Conservation (phyloP, 2,888 invertebrate species). For the Cantharis rustica region DNA sequence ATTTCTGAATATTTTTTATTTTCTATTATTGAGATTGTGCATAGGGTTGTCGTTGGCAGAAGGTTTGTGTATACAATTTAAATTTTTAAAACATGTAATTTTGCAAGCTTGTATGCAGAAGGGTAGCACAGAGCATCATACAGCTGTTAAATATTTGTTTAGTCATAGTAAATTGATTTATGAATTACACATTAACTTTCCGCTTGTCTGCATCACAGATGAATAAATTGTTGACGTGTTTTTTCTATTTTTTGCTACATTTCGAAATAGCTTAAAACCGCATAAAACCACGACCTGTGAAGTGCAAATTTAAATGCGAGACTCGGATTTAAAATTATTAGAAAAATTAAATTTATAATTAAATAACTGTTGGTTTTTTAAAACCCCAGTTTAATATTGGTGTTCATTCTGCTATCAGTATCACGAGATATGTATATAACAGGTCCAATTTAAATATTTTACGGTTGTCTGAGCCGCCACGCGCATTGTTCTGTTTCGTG, state of each 20-base stretch:
- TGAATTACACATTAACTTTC: slow-evolving; percentile 16
- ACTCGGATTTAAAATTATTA: not conserved
- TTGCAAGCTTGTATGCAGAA: slow-evolving; percentile 12
- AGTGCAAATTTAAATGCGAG: not conserved
- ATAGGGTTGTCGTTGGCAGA: slow-evolving; percentile 14
- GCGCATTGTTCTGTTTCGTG: slow-evolving; percentile 34
- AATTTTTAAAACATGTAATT: slow-evolving; percentile 26
- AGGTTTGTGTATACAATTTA: slow-evolving; percentile 22
- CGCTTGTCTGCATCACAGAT: slow-evolving; percentile 2
- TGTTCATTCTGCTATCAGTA: slow-evolving; percentile 47
- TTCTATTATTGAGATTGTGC: slow-evolving; percentile 3
- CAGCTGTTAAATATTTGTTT: slow-evolving; percentile 28
- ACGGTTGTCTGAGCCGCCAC: slow-evolving; percentile 47
- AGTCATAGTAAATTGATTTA: slow-evolving; percentile 24
- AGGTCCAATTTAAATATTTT: slow-evolving; percentile 54
- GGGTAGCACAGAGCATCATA: slow-evolving; percentile 7
- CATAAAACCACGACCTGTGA: not conserved
- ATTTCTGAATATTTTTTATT: not conserved
- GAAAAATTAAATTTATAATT: slow-evolving; percentile 1
- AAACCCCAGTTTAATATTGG: slow-evolving; percentile 11
- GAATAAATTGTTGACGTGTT: not conserved
- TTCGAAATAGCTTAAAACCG: not conserved
- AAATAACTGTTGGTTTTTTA: not conserved
- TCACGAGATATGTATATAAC: slow-evolving; percentile 51
- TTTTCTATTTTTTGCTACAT: not conserved